Evolutionary conservation across 2,888 invertebrate species (phyloP).

Genomic region (Polydrusus tereticollis): DNA sequence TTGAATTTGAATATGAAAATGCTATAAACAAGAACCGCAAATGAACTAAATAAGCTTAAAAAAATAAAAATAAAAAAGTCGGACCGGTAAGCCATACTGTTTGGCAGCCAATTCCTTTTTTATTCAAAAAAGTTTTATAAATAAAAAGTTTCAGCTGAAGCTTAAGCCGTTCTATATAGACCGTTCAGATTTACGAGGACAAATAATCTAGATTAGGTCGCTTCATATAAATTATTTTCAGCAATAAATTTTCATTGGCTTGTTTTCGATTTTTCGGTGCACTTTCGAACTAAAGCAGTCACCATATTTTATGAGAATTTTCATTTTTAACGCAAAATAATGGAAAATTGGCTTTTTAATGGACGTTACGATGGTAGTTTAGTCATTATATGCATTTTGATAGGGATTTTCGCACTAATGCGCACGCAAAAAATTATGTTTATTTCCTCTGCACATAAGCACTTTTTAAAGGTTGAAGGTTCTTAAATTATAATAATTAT

Average conservation of each 20-base stretch:
- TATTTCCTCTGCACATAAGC: too few relatives aligned
- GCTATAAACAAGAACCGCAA: too few relatives aligned
- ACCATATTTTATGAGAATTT: conserved; percentile 22
- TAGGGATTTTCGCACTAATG: too few relatives aligned
- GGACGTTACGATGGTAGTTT: not conserved
- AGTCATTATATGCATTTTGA: not conserved
- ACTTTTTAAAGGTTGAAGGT: too few relatives aligned
- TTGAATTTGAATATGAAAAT: too few relatives aligned
- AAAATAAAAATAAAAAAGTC: too few relatives aligned
- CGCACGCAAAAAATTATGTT: too few relatives aligned
- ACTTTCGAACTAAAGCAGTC: not conserved
- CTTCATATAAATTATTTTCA: conserved; percentile 16
- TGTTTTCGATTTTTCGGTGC: conserved; percentile 24
- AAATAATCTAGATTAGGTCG: conserved; percentile 7
- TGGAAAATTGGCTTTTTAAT: conserved; percentile 10
- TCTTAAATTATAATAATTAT: too few relatives aligned
- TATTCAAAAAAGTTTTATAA: not conserved
- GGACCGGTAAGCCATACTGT: not conserved
- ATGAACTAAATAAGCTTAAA: too few relatives aligned
- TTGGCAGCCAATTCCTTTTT: not conserved
- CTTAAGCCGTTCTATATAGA: not conserved
- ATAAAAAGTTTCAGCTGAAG: not conserved
- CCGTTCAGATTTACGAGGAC: not conserved
- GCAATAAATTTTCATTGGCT: conserved; percentile 27
- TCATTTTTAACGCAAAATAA: not conserved